phyloP scores from a whole-genome alignment of 1,140 invertebrate genomes.

The Lysiphlebus fabarum region DNA sequence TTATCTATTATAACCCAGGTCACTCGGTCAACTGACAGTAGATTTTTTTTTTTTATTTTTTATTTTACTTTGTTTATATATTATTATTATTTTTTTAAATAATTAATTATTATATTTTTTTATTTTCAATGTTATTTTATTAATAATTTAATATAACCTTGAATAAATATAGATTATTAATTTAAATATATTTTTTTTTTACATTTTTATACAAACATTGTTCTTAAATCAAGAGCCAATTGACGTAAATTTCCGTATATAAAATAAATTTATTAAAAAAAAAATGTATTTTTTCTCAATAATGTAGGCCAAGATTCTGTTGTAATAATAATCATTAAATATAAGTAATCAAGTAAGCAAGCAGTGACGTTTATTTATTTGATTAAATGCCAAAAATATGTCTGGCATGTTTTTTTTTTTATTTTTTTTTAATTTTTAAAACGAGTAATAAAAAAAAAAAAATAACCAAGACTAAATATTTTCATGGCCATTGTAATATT shows the following conservation, averaged over 20 bases:
- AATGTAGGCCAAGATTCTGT: constrained; percentile 40
- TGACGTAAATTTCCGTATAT: constrained; percentile 10
- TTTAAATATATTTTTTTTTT: no score
- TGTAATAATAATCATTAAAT: constrained; percentile 37
- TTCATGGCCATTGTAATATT: no score
- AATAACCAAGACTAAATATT: no score
- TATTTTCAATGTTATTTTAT: neutral
- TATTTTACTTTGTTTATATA: neutral
- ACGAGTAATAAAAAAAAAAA: no score
- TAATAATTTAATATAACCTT: no score
- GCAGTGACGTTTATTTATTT: constrained; percentile 19
- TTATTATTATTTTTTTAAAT: neutral
- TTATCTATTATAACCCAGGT: constrained; percentile 28
- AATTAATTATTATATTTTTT: neutral
- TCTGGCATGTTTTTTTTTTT: no score
- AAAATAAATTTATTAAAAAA: no score
- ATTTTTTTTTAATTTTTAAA: no score
- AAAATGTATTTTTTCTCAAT: constrained; percentile 14
- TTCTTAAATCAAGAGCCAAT: constrained; percentile 16
- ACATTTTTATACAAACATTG: constrained; percentile 1
- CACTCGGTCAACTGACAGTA: constrained; percentile 44
- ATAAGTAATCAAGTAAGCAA: constrained; percentile 11
- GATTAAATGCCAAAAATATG: constrained; percentile 39
- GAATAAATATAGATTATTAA: no score
- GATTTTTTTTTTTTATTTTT: neutral